Evolutionary conservation across 2,888 invertebrate genomes (phyloP).

Genomic region (Tipula confusa): DNA sequence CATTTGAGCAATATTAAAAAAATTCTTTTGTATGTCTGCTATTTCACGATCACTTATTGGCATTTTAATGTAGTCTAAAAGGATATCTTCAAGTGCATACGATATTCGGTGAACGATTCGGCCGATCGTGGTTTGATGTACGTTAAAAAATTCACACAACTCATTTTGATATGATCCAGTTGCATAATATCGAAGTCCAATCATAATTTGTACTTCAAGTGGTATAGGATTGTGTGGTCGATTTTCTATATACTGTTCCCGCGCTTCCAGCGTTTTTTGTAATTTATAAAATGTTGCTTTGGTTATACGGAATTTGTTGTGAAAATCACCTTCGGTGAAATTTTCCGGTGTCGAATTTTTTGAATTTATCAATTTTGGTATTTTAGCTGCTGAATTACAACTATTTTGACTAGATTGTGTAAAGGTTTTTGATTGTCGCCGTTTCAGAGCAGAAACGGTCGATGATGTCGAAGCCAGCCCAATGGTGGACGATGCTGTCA

Average conservation of each 20-base stretch:
- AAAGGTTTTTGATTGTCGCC: background rate
- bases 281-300: conserved; percentile 26
- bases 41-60: conserved; percentile 4
- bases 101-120: conserved; percentile 27
- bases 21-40: conserved; percentile 26
- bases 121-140: conserved; percentile 8
- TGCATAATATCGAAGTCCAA: conserved; percentile 27
- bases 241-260: conserved; percentile 13
- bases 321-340: background rate
- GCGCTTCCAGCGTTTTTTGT: background rate
- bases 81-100: conserved; percentile 8
- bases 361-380: background rate
- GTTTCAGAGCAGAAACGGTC: background rate
- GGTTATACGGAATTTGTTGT: conserved; percentile 20
- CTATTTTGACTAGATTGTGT: background rate
- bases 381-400: background rate
- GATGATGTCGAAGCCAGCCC: background rate
- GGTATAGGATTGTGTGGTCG: conserved; percentile 25
- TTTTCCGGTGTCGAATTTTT: background rate
- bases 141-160: background rate
- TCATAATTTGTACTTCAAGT: conserved; percentile 15
- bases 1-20: conserved; percentile 28
- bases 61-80: conserved; percentile 3
- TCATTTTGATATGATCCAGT: conserved; percentile 28
- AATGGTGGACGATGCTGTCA: background rate